Percentiles rank a stretch among this genome's conserved stretches.
Conservation (phyloP, 2,888 invertebrate species). For the Sarcophaga variegata region DNA sequence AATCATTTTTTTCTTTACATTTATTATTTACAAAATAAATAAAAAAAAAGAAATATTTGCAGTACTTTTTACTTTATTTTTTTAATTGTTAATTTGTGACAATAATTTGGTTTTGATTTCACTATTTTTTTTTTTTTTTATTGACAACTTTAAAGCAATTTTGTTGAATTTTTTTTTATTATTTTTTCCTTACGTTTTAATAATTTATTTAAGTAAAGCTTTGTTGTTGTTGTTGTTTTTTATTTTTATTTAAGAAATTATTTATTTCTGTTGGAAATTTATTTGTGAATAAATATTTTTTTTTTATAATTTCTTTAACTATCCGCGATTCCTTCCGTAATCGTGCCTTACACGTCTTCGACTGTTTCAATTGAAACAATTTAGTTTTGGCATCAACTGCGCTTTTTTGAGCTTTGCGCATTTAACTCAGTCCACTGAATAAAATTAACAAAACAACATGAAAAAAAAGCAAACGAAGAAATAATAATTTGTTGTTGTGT, state of each 20-base stretch:
- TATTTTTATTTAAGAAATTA: neutral
- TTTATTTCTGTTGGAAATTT: neutral
- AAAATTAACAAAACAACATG: slow-evolving; percentile 26
- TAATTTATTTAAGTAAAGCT: neutral
- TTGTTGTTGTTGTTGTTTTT: too few relatives aligned
- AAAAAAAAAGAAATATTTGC: neutral
- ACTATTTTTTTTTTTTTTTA: slow-evolving; percentile 26
- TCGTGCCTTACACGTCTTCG: slow-evolving; percentile 66
- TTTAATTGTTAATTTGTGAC: slow-evolving; percentile 25
- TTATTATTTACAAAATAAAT: neutral
- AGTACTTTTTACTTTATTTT: neutral
- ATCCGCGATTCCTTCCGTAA: slow-evolving; percentile 67
- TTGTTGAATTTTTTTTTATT: slow-evolving; percentile 5
- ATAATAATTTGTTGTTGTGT: neutral
- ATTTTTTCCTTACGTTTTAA: slow-evolving; percentile 8
- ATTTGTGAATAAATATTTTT: neutral
- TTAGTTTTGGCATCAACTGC: slow-evolving; percentile 67
- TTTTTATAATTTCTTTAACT: neutral
- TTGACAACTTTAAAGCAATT: neutral
- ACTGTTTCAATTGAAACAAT: slow-evolving; percentile 63
- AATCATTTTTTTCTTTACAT: neutral
- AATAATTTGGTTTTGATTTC: slow-evolving; percentile 35
- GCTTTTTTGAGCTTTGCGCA: slow-evolving; percentile 37
- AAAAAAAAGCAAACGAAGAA: neutral
- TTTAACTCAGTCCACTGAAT: slow-evolving; percentile 36